Percentiles rank a stretch among this genome's conserved stretches.
Evolutionary conservation across 2,888 invertebrate species (phyloP).

Genomic region (Atethmia centrago): DNA sequence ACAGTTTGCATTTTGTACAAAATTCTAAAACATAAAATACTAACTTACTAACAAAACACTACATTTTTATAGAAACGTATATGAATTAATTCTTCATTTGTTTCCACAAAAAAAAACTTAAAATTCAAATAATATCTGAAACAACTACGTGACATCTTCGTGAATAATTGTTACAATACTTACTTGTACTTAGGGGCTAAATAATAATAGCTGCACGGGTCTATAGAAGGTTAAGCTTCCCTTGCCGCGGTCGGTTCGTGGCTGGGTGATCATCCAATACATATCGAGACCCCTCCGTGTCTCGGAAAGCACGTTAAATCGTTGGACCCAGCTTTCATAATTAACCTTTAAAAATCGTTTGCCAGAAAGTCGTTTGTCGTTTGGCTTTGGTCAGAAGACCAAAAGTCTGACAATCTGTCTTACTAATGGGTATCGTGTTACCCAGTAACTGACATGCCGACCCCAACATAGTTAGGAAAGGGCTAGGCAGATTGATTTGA

Average conservation of each 20-base stretch:
- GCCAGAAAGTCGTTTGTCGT: too few relatives aligned
- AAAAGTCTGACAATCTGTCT: neutral
- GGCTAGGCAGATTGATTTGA: too few relatives aligned
- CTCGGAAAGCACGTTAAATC: neutral
- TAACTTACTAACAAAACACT: neutral
- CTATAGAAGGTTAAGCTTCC: neutral
- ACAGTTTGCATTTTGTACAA: neutral
- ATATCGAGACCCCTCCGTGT: neutral
- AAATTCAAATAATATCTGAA: neutral
- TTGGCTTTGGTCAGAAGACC: neutral
- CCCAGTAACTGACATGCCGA: too few relatives aligned
- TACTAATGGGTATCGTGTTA: neutral
- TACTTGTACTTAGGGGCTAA: neutral
- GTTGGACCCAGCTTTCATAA: neutral
- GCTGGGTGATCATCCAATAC: neutral
- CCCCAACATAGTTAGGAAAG: too few relatives aligned
- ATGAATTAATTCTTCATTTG: neutral
- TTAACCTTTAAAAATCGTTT: neutral
- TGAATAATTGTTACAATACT: conserved; percentile 11
- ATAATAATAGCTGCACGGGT: neutral
- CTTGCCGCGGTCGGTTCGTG: neutral
- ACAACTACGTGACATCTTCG: neutral
- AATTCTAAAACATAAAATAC: neutral
- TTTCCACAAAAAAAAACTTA: neutral
- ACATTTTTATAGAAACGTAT: neutral